Conservation (phyloP, 2,888 invertebrate species). For the Hetaerina titia region DNA sequence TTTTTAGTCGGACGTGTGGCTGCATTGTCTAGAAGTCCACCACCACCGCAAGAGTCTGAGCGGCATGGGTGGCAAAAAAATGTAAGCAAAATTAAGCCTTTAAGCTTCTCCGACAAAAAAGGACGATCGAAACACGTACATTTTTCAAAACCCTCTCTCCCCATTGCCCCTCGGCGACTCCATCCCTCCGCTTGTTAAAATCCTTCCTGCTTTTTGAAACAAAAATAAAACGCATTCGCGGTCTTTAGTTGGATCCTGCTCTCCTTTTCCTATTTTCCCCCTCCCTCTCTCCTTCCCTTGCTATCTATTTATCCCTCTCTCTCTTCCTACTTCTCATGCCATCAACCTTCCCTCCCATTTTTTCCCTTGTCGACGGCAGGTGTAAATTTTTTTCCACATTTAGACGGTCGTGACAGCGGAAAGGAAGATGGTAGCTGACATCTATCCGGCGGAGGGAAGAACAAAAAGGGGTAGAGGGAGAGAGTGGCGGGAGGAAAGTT, state of each 20-base stretch:
- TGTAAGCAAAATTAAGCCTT: slow-evolving; percentile 24
- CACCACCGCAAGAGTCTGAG: neutral
- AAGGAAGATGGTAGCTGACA: neutral
- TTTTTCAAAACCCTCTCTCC: neutral
- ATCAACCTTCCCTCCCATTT: too few species aligned
- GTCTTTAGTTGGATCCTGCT: neutral
- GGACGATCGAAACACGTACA: neutral
- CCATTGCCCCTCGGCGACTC: slow-evolving; percentile 17
- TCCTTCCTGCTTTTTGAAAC: neutral
- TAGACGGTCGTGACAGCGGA: neutral
- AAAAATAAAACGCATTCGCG: slow-evolving; percentile 22
- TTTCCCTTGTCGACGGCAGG: neutral
- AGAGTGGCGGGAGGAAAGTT: neutral
- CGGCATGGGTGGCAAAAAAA: neutral
- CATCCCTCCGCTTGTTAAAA: neutral
- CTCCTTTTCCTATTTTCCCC: neutral
- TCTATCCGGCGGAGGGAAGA: neutral
- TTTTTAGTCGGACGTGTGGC: neutral
- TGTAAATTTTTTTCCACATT: neutral
- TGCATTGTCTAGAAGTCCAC: slow-evolving; percentile 2
- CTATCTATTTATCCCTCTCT: neutral
- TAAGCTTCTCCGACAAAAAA: neutral
- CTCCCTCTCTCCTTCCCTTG: neutral
- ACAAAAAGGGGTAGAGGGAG: neutral
- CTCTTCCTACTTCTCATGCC: neutral